A percentile compares a stretch with the other conserved stretches of the same genome.
Evolutionary conservation across 2,113 vertebrate species (phyloP).

Genomic region (Tringa solitaria): DNA sequence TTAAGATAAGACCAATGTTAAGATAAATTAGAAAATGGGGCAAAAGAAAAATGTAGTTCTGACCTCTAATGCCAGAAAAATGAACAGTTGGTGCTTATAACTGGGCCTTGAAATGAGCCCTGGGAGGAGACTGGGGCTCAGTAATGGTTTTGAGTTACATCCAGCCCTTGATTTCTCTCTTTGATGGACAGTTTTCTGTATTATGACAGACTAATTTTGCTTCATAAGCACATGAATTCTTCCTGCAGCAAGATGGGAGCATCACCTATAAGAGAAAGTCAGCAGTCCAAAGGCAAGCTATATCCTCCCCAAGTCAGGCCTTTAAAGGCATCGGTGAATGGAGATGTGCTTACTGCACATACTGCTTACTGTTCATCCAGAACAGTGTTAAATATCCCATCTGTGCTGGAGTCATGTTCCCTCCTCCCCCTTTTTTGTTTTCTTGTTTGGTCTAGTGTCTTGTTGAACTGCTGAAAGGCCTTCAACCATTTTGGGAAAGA

Average conservation of each 20-base stretch:
- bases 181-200: not conserved
- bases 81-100: not conserved
- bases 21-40: not conserved
- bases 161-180: not conserved
- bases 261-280: not conserved
- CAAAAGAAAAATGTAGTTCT: not conserved
- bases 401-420: not conserved
- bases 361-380: not conserved
- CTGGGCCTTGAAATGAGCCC: not conserved
- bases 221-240: not conserved
- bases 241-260: not conserved
- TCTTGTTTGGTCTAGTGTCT: not conserved
- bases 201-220: not conserved
- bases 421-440: not conserved
- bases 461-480: not conserved
- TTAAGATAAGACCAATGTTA: not conserved
- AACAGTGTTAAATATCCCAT: not conserved
- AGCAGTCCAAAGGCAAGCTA: not conserved
- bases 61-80: not conserved
- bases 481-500: not conserved
- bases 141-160: not conserved
- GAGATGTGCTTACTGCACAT: not conserved
- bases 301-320: not conserved
- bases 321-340: not conserved
- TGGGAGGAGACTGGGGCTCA: not conserved